Evolutionary conservation across 2,113 vertebrate species (phyloP).

Genomic region (Petrocephalus zakoni): DNA sequence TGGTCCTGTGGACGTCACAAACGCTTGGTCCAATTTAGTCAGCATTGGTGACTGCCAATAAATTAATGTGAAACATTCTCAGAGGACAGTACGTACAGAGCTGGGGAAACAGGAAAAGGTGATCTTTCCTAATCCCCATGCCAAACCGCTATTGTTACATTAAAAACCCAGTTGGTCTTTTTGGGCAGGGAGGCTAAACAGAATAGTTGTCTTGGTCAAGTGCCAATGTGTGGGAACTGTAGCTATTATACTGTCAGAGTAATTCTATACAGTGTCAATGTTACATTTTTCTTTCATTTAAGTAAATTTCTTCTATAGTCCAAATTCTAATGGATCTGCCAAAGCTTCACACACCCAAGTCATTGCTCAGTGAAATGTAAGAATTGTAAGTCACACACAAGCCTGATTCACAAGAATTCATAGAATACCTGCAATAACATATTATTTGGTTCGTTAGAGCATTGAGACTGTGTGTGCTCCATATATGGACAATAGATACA

Average conservation of each 20-base stretch:
- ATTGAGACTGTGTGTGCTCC: not conserved
- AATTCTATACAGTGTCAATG: not conserved
- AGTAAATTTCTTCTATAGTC: not conserved
- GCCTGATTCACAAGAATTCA: not conserved
- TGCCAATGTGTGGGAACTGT: not conserved
- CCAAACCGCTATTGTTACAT: not conserved
- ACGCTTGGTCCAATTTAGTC: not conserved
- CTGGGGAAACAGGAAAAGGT: not conserved
- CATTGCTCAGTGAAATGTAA: not conserved
- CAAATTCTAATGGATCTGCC: not conserved
- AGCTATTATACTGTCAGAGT: slow-evolving; percentile 10
- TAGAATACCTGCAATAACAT: not conserved
- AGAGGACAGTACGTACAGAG: not conserved
- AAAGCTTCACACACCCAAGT: not conserved
- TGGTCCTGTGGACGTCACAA: not conserved
- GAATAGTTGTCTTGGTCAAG: not conserved
- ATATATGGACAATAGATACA: not conserved
- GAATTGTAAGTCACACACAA: not conserved
- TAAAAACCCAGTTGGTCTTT: not conserved
- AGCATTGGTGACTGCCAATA: not conserved
- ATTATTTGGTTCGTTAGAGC: not conserved
- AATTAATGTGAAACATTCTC: not conserved
- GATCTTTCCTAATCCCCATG: not conserved
- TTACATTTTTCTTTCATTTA: not conserved
- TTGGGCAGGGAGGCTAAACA: not conserved